phyloP scores from a whole-genome alignment of 2,888 invertebrate genomes.

The Agrochola lota region DNA sequence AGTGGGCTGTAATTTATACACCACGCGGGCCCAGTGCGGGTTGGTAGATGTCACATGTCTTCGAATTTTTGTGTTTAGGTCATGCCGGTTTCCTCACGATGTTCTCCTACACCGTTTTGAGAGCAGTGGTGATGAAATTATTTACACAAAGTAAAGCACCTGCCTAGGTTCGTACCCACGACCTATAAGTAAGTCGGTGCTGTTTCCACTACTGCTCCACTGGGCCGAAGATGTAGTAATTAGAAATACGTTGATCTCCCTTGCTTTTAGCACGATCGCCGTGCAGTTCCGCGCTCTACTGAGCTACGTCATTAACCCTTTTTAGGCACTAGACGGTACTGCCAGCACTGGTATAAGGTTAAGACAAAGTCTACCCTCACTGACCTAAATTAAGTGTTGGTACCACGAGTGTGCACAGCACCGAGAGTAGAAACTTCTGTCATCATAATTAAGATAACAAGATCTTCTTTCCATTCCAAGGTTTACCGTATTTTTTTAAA shows the following conservation, averaged over 20 bases:
- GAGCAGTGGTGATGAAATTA: too few relatives aligned
- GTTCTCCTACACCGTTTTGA: too few relatives aligned
- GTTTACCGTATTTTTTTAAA: background rate
- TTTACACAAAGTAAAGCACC: too few relatives aligned
- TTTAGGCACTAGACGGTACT: background rate
- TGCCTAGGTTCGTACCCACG: too few relatives aligned
- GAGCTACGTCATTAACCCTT: background rate
- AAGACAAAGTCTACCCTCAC: background rate
- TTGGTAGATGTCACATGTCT: too few relatives aligned
- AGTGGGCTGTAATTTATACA: too few relatives aligned
- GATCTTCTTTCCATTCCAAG: background rate
- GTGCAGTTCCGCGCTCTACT: background rate
- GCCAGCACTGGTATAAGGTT: background rate
- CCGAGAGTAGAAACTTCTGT: constrained; percentile 8
- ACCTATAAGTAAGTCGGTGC: too few relatives aligned
- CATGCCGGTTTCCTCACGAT: too few relatives aligned
- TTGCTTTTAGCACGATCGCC: background rate
- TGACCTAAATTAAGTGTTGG: background rate
- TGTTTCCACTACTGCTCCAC: too few relatives aligned
- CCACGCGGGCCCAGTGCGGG: too few relatives aligned
- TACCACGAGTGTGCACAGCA: background rate
- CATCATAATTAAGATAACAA: constrained; percentile 3
- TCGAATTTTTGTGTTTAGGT: too few relatives aligned
- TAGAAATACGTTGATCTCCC: background rate
- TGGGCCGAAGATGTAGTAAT: background rate